A percentile compares a stretch with the other conserved stretches of the same genome.
Evolutionary conservation across 2,797 vertebrate genomes (phyloP).

Genomic region (Sebastes flavidus): DNA sequence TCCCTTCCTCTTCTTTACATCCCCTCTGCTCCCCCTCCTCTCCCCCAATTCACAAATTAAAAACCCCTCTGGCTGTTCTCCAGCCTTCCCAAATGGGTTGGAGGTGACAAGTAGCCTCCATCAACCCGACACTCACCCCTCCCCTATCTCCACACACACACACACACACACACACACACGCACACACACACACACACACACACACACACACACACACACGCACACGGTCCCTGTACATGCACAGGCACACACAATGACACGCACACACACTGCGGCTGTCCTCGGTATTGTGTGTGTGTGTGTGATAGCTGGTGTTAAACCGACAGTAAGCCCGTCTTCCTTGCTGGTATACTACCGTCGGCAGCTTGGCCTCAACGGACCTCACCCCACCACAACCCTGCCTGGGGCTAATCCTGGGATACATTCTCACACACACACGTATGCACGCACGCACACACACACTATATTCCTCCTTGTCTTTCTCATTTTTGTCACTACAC

Average conservation of each 20-base stretch:
- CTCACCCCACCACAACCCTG: constrained; percentile 47
- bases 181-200: background rate
- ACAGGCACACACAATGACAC: too few relatives aligned
- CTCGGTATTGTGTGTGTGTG: background rate
- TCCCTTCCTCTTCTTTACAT: background rate
- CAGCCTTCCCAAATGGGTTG: constrained; percentile 60
- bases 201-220: background rate
- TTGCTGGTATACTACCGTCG: constrained; percentile 31
- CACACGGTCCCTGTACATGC: too few relatives aligned
- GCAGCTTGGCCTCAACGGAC: constrained; percentile 49
- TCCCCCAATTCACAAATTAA: constrained; percentile 63
- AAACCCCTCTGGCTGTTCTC: constrained; percentile 66
- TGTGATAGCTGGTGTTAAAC: constrained; percentile 57
- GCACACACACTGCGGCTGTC: too few relatives aligned
- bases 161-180: background rate
- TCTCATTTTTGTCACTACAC: constrained; percentile 12
- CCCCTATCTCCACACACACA: background rate
- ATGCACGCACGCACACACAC: background rate
- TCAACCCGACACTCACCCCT: constrained; percentile 58
- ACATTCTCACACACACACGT: background rate
- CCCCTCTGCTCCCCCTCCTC: background rate
- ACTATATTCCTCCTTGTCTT: background rate
- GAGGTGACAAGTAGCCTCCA: constrained; percentile 69
- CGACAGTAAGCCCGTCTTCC: constrained; percentile 49
- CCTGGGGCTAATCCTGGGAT: constrained; percentile 39